Evolutionary conservation across 2,797 vertebrate species (phyloP), one percentile per base, ranked within the genome.

Genomic region (Eospalax fontanierii): DNA sequence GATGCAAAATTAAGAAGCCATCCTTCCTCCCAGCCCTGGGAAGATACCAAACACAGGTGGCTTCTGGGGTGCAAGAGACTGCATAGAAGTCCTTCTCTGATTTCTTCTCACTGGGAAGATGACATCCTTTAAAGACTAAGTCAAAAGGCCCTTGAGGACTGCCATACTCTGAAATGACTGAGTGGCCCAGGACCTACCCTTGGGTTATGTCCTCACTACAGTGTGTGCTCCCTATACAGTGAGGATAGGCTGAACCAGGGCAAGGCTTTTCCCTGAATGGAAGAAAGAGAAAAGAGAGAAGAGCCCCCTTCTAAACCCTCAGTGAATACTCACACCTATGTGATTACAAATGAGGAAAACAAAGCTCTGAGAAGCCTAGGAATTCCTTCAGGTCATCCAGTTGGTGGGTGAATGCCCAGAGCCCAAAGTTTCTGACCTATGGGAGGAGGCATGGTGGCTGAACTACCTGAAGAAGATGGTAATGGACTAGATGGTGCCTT

Each of bases 341-440:
- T 73, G 16, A 46, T 16, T n/a, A 33, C 33, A 95, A 30, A 40
- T 33, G 76, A 73, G 57, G 22, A 93, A 71, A 94, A 70, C 10
- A 14, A 15, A 75, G 38, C 26, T 61, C 91, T 71, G 38, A 84
- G 68, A 35, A 30, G 7, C 11, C 8, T 22, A 30, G 22, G 1
- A 8, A 43, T 46, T 63, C 18, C 26, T 33, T 35, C 21, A 15
- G 11, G 3, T 65, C 61, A 22, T 68, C 50, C 46, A 54, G 26
- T 11, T 89, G 30, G 30, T 21, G 35, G 2, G 0, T 0, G 0
- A 14, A 59, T 33, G 6, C 46, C 33, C 22, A n/a, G 35, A 74
- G 35, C 21, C 63, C 0, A 5, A 1, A 28, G 38, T 22, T 84
- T 59, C 74, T 35, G 85, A 74, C 63, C 61, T 4, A 2, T 7